Conservation (phyloP, 2,888 invertebrate genomes). For the Petrolisthes cinctipes region DNA sequence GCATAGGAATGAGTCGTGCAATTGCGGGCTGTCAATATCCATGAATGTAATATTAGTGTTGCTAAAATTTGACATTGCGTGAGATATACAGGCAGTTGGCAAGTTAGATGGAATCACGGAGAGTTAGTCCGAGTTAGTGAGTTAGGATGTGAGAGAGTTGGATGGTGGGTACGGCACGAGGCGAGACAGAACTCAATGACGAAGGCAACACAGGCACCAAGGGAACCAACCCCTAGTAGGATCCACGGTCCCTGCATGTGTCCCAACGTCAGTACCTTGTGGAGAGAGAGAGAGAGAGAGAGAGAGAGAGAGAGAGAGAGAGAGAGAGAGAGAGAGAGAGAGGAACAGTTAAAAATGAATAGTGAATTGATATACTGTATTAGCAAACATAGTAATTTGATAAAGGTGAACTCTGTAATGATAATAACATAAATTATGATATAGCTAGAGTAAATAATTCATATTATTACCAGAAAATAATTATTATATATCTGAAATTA, state of each 20-base stretch:
- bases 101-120: not conserved
- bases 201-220: not conserved
- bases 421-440: too few species aligned
- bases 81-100: slow-evolving; percentile 12
- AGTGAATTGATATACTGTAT: too few species aligned
- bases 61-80: not conserved
- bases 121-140: not conserved
- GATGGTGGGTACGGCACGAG: not conserved
- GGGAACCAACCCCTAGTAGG: slow-evolving; percentile 1
- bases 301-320: slow-evolving; percentile 1
- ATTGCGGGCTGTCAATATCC: too few species aligned
- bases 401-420: too few species aligned
- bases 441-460: too few species aligned
- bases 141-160: not conserved
- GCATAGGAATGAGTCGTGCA: too few species aligned
- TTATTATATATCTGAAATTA: too few species aligned
- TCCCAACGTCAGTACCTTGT: slow-evolving; percentile 14
- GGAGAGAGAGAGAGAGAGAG: not conserved
- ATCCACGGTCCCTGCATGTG: slow-evolving; percentile 25
- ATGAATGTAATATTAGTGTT: too few species aligned
- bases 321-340: not conserved
- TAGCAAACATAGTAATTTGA: too few species aligned
- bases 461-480: too few species aligned
- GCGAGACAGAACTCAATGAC: not conserved
- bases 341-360: not conserved